Evolutionary conservation across 2,113 vertebrate genomes (phyloP), one percentile per base, ranked within the genome.

Genomic region (Enhydra lutris): DNA sequence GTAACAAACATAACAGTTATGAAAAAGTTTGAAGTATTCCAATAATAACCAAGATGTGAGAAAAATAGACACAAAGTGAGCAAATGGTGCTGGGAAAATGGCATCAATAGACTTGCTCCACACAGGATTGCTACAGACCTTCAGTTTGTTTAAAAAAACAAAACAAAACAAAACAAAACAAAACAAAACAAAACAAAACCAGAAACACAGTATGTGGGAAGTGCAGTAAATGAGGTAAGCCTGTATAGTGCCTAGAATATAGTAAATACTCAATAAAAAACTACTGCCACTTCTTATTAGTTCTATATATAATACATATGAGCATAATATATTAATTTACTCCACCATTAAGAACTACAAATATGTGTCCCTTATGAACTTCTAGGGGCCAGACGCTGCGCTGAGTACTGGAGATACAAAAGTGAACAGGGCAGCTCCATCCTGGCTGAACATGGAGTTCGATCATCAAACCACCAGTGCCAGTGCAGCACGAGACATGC

Each of bases 241-340:
- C 42, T 31, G 15, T 26, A 79, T 5, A n/a, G 61, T 65, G 84
- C 73, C 36, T 76, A 3, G n/a, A 36, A 89, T 69, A 55, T 24
- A 93, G 80, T 59, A 94, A 91, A 45, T n/a, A 78, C 26, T 57
- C 26, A 84, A 80, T 90, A 69, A 96, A 69, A 95, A 88, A 18
- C 21, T 29, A 61, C 18, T 20, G 1, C 34, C 50, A 45, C 12
- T 82, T 63, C n/a, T 80, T 63, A 89, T 31, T 36, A 76, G 87
- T 29, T 93, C 47, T 78, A 34, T 67, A n/a, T 67, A 67, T 31
- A 63, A 31, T 63, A 63, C 31, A 67, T 67, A 89, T 42, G 52
- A 65, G 15, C 31, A 57, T 29, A 96, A 39, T 39, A 36, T 45
- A 31, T 50, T n/a, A n/a, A 61, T 82, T 94, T 67, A 84, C 55